phyloP scores from a whole-genome alignment of 30 jellyfish, hydroid and myxozoan genomes.

The Hydractinia echinata region DNA sequence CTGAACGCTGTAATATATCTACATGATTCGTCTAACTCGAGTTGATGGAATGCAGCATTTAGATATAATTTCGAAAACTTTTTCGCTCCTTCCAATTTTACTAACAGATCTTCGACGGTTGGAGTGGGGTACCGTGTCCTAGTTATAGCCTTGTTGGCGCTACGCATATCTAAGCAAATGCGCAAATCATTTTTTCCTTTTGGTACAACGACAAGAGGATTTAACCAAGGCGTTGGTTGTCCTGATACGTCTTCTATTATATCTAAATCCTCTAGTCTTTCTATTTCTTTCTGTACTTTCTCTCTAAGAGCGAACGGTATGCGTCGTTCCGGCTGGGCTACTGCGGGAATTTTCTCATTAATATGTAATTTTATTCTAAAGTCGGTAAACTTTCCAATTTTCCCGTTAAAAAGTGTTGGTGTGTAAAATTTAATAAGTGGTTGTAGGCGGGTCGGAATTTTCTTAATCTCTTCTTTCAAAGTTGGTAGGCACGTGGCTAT shows the following conservation, averaged over 20 bases:
- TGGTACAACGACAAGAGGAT: background rate
- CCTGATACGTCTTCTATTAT: slow-evolving; percentile 14
- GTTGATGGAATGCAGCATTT: slow-evolving; percentile 16
- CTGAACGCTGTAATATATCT: background rate
- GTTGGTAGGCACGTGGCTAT: too few relatives aligned
- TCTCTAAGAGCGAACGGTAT: slow-evolving; percentile 1
- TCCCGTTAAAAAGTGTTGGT: background rate
- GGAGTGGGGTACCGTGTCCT: slow-evolving; percentile 27
- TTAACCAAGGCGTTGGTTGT: background rate
- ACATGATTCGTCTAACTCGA: background rate
- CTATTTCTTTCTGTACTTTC: background rate
- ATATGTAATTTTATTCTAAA: slow-evolving; percentile 1
- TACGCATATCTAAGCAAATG: slow-evolving; percentile 12
- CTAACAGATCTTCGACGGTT: slow-evolving; percentile 22
- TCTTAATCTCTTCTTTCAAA: too few relatives aligned
- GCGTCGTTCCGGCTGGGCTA: slow-evolving; percentile 4
- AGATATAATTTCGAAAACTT: background rate
- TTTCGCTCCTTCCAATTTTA: background rate
- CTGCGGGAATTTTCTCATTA: background rate
- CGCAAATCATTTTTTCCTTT: background rate
- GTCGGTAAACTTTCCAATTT: background rate
- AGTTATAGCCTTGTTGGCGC: slow-evolving; percentile 8
- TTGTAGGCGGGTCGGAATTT: too few relatives aligned
- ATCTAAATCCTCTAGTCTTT: background rate
- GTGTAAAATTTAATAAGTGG: too few relatives aligned